phyloP scores from a whole-genome alignment of 2,888 invertebrate species.

The Hypselothyrea guttata region DNA sequence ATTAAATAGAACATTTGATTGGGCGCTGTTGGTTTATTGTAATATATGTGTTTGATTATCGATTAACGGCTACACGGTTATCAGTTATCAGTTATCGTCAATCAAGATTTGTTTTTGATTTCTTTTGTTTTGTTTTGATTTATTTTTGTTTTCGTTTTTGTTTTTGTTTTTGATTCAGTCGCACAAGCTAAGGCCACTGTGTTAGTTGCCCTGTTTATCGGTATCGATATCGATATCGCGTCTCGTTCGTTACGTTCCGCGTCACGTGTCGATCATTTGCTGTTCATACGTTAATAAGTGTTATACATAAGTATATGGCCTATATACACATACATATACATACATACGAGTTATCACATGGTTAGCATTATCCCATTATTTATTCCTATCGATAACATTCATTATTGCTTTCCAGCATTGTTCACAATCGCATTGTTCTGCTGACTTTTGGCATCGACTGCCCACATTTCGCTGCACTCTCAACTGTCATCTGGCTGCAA shows the following conservation, averaged over 20 bases:
- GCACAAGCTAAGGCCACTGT: slow-evolving; percentile 75
- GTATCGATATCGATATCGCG: slow-evolving; percentile 25
- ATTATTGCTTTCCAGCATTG: slow-evolving; percentile 44
- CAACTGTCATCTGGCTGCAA: slow-evolving; percentile 54
- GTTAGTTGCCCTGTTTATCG: slow-evolving; percentile 53
- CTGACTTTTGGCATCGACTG: slow-evolving; percentile 40
- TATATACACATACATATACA: slow-evolving; percentile 67
- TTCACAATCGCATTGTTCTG: slow-evolving; percentile 38
- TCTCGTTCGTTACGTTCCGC: slow-evolving; percentile 26
- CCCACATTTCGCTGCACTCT: slow-evolving; percentile 60
- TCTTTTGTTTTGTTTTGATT: neutral
- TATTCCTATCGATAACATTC: slow-evolving; percentile 11
- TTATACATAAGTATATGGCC: slow-evolving; percentile 64
- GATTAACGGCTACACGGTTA: slow-evolving; percentile 35
- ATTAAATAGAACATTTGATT: slow-evolving; percentile 22
- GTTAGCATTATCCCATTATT: slow-evolving; percentile 41
- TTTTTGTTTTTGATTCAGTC: slow-evolving; percentile 56
- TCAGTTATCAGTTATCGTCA: slow-evolving; percentile 37
- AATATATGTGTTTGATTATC: slow-evolving; percentile 27
- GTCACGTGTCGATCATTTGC: slow-evolving; percentile 44
- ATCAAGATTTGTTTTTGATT: slow-evolving; percentile 40
- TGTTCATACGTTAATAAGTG: slow-evolving; percentile 63
- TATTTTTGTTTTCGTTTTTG: neutral
- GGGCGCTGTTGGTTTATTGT: slow-evolving; percentile 31
- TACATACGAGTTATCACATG: slow-evolving; percentile 71